Conservation (phyloP, 2,113 vertebrate genomes). For the Ploceus nigricollis region DNA sequence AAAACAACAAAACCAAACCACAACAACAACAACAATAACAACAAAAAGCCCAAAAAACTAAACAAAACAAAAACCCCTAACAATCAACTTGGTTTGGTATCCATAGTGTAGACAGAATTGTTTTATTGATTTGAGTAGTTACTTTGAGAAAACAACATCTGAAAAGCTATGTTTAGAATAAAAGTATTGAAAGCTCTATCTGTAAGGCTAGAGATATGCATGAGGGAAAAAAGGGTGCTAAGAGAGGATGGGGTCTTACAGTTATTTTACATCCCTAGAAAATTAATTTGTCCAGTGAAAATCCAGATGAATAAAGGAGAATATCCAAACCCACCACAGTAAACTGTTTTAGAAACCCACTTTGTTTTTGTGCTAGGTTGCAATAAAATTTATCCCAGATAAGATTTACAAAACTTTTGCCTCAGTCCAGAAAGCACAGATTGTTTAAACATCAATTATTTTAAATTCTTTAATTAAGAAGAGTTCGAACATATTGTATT, state of each 20-base stretch:
- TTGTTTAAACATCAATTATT: not conserved
- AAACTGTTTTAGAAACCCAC: not conserved
- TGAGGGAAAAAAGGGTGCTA: not conserved
- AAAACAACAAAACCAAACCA: not conserved
- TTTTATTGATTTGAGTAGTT: not conserved
- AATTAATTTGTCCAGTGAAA: not conserved
- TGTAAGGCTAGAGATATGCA: not conserved
- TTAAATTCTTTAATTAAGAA: not conserved
- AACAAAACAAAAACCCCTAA: rapidly evolving
- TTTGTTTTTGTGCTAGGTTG: not conserved
- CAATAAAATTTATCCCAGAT: not conserved
- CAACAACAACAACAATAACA: rapidly evolving
- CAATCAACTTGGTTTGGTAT: not conserved
- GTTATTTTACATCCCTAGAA: not conserved
- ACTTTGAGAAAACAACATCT: not conserved
- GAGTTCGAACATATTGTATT: not conserved
- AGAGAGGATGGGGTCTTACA: not conserved
- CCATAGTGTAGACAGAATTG: not conserved
- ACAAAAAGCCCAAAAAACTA: not conserved
- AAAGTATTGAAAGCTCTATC: not conserved
- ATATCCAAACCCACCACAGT: not conserved
- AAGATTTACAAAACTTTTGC: not conserved
- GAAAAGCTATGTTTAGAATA: not conserved
- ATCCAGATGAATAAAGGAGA: not conserved
- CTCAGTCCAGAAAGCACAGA: not conserved